phyloP scores from a whole-genome alignment of 2,113 vertebrate species.

The Gallinago media region DNA sequence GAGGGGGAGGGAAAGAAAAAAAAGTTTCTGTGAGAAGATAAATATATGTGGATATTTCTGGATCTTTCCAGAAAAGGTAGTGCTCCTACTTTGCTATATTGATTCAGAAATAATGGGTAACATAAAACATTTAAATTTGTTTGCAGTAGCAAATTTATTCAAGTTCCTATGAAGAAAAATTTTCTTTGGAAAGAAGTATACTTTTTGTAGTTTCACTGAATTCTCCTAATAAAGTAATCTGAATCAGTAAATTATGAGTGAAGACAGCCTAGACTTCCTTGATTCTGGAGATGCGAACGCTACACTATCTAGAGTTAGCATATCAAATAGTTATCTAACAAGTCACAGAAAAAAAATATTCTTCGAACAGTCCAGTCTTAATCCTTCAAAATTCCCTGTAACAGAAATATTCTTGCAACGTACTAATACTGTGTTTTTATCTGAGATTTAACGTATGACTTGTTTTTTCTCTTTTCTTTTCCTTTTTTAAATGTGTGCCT shows the following conservation, averaged over 20 bases:
- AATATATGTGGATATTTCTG: background rate
- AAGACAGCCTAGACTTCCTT: background rate
- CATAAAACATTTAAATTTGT: background rate
- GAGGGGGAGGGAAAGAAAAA: fast-evolving
- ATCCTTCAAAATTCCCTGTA: background rate
- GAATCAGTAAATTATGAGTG: background rate
- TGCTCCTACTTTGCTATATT: background rate
- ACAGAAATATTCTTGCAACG: background rate
- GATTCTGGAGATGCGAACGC: background rate
- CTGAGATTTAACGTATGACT: background rate
- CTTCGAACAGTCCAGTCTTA: background rate
- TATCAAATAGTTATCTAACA: background rate
- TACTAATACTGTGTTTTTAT: background rate
- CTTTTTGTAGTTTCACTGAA: background rate
- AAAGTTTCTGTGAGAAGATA: background rate
- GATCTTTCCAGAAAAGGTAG: background rate
- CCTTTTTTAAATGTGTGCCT: background rate
- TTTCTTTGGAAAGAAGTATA: background rate
- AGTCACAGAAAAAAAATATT: slow-evolving; percentile 14
- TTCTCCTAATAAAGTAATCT: background rate
- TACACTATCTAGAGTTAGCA: background rate
- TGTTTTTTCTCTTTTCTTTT: background rate
- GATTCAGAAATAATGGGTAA: background rate
- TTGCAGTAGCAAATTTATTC: background rate
- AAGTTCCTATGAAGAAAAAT: background rate